Base-by-base conservation (phyloP, 2,797 vertebrate species). In the Echiichthys vipera region DNA sequence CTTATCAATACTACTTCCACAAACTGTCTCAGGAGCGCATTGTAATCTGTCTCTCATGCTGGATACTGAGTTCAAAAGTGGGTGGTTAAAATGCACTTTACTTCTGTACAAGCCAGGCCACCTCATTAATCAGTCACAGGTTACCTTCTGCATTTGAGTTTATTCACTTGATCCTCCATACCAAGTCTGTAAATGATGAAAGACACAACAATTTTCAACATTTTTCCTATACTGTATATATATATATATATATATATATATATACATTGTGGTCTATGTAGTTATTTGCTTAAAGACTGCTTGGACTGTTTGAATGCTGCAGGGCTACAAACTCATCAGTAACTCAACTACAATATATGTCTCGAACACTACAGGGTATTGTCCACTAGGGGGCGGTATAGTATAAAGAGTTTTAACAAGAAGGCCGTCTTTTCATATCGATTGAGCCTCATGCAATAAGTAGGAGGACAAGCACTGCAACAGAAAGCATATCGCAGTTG, bases 1-100 rank as follows among this genome's bases (percentile, higher is more conserved):
- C 17, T 46, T 65, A 91, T 94, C 93, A 91, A 94, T 90, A 85
- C 62, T 86, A 86, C 76, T 78, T 85, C 71, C 78, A 72, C 85
- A 89, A 83, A 92, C 89, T 83, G 88, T 91, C 91, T 86, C 50
- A 14, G 76, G 80, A 83, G 86, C 71, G 73, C 88, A 91, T 92
- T 61, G 84, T 89, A 85, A 93, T 90, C 88, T 74, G 78, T 79
- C 73, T 84, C 47, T 58, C 50, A 39, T 58, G 22, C 84, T 75
- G 81, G 76, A 74, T 68, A 69, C 65, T 25, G 63, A 81, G 73
- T 72, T 72, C 71, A 80, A 68, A 73, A 86, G 80, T 15, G 18
- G 80, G 46, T 83, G 84, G n/a, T 91, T 89, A 89, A 91, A 92
- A 87, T 88, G 73, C 85, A 89, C 81, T 92, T 92, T 85, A 50